phyloP scores from a whole-genome alignment of 2,797 vertebrate species.

The Molossus molossus region DNA sequence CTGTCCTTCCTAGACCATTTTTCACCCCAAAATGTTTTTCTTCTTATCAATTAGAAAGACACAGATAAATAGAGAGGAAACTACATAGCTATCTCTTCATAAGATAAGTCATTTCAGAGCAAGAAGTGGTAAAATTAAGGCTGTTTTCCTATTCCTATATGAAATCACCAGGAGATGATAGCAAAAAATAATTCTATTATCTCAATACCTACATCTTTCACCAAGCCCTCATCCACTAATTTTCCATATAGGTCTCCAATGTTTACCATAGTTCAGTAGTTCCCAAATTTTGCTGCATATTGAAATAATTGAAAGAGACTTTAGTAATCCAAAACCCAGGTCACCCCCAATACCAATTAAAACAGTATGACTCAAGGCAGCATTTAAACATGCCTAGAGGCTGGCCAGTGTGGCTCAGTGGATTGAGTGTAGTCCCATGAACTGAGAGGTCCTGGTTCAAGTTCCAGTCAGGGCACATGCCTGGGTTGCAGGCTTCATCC shows the following conservation, averaged over 20 bases:
- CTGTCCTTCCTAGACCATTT: not conserved
- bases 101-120: not conserved
- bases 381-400: not conserved
- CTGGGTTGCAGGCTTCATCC: too few species aligned
- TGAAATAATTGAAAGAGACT: not conserved
- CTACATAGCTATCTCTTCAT: not conserved
- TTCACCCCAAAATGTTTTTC: not conserved
- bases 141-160: not conserved
- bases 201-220: not conserved
- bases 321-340: not conserved
- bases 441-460: too few species aligned
- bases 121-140: conserved; percentile 26
- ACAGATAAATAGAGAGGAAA: not conserved
- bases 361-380: not conserved
- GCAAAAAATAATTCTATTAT: conserved; percentile 4
- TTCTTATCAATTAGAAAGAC: conserved; percentile 21
- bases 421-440: too few species aligned
- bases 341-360: not conserved
- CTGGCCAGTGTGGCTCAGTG: too few species aligned
- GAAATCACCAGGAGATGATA: not conserved
- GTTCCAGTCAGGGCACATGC: too few species aligned
- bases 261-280: not conserved
- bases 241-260: not conserved
- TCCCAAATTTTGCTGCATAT: not conserved
- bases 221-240: not conserved